Conservation (phyloP, 1,140 invertebrate genomes). For the Bombyx mori region ASM3026992v2 NC_085129.1:4480001-4480500, state of each 20-base stretch:
- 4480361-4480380: conserved; percentile 84
- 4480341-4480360: conserved; percentile 84
- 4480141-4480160: conserved; percentile 85
- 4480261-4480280: conserved; percentile 78
- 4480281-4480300: conserved; percentile 83
- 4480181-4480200: conserved; percentile 78
- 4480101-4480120: conserved; percentile 80
- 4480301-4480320: conserved; percentile 80
- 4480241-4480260: conserved; percentile 79
- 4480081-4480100: conserved; percentile 73
- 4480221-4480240: conserved; percentile 84
- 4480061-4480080: conserved; percentile 82
- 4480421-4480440: conserved; percentile 81
- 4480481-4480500: conserved; percentile 73
- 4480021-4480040: conserved; percentile 80
- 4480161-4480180: conserved; percentile 85
- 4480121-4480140: conserved; percentile 81
- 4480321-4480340: conserved; percentile 81
- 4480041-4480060: conserved; percentile 82
- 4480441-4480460: conserved; percentile 83
- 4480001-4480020: conserved; percentile 81
- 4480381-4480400: conserved; percentile 80
- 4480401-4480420: conserved; percentile 82
- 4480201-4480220: conserved; percentile 85
- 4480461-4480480: conserved; percentile 82